Conservation (phyloP, 1,140 invertebrate genomes). For the Brachionus paranguensis region DNA sequence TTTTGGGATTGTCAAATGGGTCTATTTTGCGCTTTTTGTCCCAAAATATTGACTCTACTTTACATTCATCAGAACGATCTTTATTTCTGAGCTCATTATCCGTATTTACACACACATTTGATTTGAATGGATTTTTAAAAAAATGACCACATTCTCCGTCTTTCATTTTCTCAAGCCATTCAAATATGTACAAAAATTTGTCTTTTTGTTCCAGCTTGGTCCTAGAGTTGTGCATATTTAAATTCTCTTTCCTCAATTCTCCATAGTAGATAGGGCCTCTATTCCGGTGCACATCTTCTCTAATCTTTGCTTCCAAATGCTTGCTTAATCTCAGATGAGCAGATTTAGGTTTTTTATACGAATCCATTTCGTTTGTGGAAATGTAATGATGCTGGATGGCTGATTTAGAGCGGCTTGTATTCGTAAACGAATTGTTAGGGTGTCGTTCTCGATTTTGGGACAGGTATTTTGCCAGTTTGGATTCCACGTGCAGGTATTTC, state of each 20-base stretch:
- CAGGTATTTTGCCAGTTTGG: not conserved
- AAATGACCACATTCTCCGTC: not conserved
- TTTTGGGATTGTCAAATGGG: slow-evolving; percentile 21
- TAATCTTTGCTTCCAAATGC: not conserved
- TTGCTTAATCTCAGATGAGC: not conserved
- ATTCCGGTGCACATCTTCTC: not conserved
- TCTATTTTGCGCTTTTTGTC: slow-evolving; percentile 19
- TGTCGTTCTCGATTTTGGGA: not conserved
- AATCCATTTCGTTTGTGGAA: not conserved
- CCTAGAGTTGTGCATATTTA: not conserved
- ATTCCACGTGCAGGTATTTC: not conserved
- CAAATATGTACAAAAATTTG: slow-evolving; percentile 14
- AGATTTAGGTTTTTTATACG: not conserved
- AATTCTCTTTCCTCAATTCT: not conserved
- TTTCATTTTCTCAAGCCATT: slow-evolving; percentile 24
- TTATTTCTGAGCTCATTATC: not conserved
- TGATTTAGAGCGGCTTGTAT: not conserved
- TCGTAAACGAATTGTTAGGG: not conserved
- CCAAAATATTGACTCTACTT: not conserved
- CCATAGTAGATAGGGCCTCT: slow-evolving; percentile 17
- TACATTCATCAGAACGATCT: not conserved
- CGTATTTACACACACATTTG: not conserved
- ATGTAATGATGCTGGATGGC: not conserved
- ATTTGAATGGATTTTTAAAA: slow-evolving; percentile 15
- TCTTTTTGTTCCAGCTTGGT: not conserved